Evolutionary conservation across 2,888 invertebrate genomes (phyloP).

Genomic region (Napeogenes inachia): DNA sequence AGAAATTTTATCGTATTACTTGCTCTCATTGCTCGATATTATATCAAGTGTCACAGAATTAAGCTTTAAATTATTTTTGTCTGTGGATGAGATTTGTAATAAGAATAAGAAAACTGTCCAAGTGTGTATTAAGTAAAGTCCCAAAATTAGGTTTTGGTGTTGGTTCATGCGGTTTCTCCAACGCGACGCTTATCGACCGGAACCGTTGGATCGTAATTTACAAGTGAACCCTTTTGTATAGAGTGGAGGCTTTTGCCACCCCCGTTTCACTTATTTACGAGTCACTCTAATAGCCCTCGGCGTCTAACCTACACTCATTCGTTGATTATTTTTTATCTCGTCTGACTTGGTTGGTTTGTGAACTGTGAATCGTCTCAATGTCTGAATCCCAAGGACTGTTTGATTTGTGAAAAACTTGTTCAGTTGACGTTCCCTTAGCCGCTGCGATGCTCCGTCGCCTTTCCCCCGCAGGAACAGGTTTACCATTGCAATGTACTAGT

Average conservation of each 20-base stretch:
- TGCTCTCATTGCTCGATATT: conserved; percentile 1
- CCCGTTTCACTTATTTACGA: conserved; percentile 41
- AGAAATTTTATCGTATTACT: conserved; percentile 7
- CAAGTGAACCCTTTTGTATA: conserved; percentile 48
- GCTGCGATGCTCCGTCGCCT: conserved; percentile 40
- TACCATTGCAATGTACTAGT: conserved; percentile 31
- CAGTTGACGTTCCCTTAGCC: conserved; percentile 24
- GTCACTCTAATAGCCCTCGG: conserved; percentile 14
- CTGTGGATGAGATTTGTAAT: too few species aligned
- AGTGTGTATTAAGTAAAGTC: too few species aligned
- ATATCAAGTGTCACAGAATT: too few species aligned
- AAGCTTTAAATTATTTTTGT: too few species aligned
- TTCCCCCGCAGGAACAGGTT: conserved; percentile 64
- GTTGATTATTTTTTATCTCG: conserved; percentile 10
- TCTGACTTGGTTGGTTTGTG: too few species aligned
- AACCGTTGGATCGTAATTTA: conserved; percentile 45
- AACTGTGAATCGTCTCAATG: background rate
- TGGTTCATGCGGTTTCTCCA: conserved; percentile 15
- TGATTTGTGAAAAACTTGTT: background rate
- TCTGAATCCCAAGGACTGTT: background rate
- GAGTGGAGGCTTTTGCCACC: conserved; percentile 42
- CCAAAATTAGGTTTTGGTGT: conserved; percentile 7
- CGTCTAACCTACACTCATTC: conserved; percentile 25
- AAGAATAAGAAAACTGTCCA: too few species aligned
- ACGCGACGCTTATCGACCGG: conserved; percentile 46